Evolutionary conservation across 2,113 vertebrate species (phyloP).

Genomic region (Odocoileus virginianus): DNA sequence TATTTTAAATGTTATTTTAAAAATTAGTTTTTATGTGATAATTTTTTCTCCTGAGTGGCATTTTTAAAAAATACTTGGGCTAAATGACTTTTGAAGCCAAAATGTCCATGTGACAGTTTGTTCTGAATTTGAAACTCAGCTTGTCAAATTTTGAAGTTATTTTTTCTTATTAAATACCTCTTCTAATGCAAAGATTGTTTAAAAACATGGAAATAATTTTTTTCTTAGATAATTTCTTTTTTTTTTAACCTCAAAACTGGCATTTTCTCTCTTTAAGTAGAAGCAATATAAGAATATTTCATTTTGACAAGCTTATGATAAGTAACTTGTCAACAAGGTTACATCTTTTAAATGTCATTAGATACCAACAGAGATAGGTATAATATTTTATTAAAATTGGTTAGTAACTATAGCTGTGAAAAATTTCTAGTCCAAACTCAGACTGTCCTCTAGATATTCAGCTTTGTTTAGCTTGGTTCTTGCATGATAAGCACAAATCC

Average conservation of each 20-base stretch:
- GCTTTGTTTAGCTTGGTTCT: not conserved
- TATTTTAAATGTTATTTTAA: not conserved
- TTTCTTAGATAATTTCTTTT: not conserved
- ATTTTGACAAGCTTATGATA: not conserved
- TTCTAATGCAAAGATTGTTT: not conserved
- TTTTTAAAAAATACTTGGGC: not conserved
- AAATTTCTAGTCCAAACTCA: not conserved
- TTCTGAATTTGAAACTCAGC: not conserved
- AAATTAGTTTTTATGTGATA: not conserved
- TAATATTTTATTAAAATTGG: not conserved
- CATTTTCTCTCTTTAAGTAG: not conserved
- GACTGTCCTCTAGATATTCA: too few species aligned
- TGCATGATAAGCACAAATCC: rapidly evolving
- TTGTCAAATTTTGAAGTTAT: not conserved
- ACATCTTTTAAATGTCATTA: not conserved
- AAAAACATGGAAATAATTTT: not conserved
- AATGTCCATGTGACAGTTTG: not conserved
- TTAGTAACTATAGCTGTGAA: not conserved
- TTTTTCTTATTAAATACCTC: not conserved
- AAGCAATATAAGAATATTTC: not conserved
- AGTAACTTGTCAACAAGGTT: not conserved
- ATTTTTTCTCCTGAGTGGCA: not conserved
- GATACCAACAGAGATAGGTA: not conserved
- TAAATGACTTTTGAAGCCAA: not conserved
- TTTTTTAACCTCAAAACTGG: not conserved